A percentile compares a stretch with the other conserved stretches of the same genome.
Conservation (phyloP, 2,888 invertebrate species). For the Philopedon plagiatum region DNA sequence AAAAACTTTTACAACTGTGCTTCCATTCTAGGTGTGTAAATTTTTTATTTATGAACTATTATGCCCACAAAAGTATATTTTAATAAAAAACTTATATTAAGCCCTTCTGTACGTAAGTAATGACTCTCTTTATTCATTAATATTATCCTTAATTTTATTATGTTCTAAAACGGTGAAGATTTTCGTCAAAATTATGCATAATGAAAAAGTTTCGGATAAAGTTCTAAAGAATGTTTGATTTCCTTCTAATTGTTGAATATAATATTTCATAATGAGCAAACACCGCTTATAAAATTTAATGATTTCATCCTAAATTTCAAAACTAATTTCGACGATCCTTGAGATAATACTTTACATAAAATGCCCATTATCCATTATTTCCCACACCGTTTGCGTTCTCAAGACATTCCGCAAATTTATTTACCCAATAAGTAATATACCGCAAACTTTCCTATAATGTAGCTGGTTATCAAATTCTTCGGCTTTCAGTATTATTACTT, state of each 20-base stretch:
- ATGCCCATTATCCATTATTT: constrained; percentile 49
- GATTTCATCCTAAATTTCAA: constrained; percentile 45
- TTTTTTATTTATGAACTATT: too few species aligned
- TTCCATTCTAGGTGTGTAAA: too few species aligned
- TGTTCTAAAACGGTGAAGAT: neutral
- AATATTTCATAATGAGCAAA: constrained; percentile 26
- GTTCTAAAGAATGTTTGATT: constrained; percentile 22
- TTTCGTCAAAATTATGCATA: constrained; percentile 6
- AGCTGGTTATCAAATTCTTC: constrained; percentile 11
- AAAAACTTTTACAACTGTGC: too few species aligned
- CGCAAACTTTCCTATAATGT: constrained; percentile 32
- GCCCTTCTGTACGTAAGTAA: neutral
- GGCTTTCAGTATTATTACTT: constrained; percentile 2
- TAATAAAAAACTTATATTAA: too few species aligned
- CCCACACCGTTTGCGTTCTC: constrained; percentile 44
- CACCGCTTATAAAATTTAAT: constrained; percentile 28
- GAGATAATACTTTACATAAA: constrained; percentile 49
- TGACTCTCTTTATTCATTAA: neutral
- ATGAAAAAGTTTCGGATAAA: constrained; percentile 10
- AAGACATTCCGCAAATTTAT: constrained; percentile 47
- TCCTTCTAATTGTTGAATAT: constrained; percentile 9
- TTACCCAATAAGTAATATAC: constrained; percentile 45
- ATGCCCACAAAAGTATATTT: too few species aligned
- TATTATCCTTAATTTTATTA: neutral
- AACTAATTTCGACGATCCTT: constrained; percentile 47